Percentiles rank a stretch among this genome's conserved stretches.
Conservation (phyloP, 2,797 vertebrate genomes). For the Sarcophilus harrisii region DNA sequence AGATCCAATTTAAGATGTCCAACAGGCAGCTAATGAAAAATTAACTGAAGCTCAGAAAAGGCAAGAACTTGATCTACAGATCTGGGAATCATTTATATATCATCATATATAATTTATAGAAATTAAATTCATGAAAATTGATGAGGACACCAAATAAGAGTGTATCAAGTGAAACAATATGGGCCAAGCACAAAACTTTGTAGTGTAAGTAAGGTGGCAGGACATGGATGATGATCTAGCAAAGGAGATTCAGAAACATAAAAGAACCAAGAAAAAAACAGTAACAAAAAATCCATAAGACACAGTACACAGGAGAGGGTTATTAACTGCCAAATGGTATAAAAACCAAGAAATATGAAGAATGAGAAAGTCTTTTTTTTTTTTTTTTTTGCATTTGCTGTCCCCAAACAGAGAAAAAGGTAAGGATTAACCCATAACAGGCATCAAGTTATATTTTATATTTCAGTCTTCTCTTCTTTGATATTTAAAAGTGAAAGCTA, state of each 20-base stretch:
- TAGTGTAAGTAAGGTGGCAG: not conserved
- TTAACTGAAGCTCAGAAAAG: not conserved
- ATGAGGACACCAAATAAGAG: not conserved
- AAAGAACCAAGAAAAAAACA: not conserved
- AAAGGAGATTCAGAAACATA: not conserved
- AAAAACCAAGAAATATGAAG: not conserved
- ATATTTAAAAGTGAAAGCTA: not conserved
- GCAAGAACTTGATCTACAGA: not conserved
- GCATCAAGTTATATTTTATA: constrained; percentile 9
- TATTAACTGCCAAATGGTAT: not conserved
- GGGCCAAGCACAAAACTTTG: not conserved
- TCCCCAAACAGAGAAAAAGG: not conserved
- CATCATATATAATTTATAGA: too few species aligned
- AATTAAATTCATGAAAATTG: not conserved
- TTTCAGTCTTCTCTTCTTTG: not conserved
- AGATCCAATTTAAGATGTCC: not conserved
- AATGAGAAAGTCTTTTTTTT: not conserved
- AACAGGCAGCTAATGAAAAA: not conserved
- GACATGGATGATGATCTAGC: not conserved
- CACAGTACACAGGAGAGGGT: not conserved
- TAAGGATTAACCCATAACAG: not conserved
- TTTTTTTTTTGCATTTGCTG: not conserved
- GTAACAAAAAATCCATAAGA: not conserved
- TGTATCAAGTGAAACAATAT: not conserved
- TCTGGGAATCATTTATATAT: not conserved